Conservation (phyloP, 2,888 invertebrate species). For the Troglohyphantes excavatus region DNA sequence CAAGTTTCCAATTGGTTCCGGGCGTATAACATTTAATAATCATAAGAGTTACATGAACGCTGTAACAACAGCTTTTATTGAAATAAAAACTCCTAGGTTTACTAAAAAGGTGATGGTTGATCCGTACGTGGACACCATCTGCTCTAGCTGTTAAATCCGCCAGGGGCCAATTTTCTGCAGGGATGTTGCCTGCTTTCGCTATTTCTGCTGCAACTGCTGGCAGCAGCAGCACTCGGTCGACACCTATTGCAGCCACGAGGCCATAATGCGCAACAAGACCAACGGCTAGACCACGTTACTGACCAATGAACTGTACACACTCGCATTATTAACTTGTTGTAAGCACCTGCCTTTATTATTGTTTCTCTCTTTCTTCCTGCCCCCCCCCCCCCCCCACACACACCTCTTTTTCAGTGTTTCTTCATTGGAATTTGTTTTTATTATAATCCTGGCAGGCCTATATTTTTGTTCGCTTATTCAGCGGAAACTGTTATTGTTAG, state of each 20-base stretch:
- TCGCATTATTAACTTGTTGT: constrained; percentile 73
- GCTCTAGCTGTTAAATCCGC: constrained; percentile 92
- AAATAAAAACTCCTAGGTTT: constrained; percentile 96
- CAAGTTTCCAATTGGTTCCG: constrained; percentile 98
- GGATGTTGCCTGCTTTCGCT: constrained; percentile 93
- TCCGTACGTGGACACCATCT: constrained; percentile 97
- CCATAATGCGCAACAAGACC: constrained; percentile 86
- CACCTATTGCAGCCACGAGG: constrained; percentile 88
- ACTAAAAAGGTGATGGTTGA: constrained; percentile 98
- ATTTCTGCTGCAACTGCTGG: constrained; percentile 98
- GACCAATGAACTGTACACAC: constrained; percentile 50
- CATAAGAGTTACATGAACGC: constrained; percentile 96
- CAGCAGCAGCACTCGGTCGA: constrained; percentile 91
- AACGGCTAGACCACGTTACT: constrained; percentile 66
- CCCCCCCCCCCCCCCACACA: constrained; percentile 21
- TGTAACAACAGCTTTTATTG: constrained; percentile 95
- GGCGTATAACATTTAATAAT: constrained; percentile 96
- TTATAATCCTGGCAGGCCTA: constrained; percentile 69
- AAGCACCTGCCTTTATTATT: constrained; percentile 69
- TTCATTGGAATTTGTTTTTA: constrained; percentile 76
- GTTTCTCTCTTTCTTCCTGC: constrained; percentile 36
- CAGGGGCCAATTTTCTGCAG: constrained; percentile 99
- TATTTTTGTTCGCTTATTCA: constrained; percentile 71
- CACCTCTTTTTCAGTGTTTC: constrained; percentile 69
- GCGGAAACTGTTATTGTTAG: constrained; percentile 76